Evolutionary conservation across 2,113 vertebrate species (phyloP).

Genomic region (Scalopus aquaticus): DNA sequence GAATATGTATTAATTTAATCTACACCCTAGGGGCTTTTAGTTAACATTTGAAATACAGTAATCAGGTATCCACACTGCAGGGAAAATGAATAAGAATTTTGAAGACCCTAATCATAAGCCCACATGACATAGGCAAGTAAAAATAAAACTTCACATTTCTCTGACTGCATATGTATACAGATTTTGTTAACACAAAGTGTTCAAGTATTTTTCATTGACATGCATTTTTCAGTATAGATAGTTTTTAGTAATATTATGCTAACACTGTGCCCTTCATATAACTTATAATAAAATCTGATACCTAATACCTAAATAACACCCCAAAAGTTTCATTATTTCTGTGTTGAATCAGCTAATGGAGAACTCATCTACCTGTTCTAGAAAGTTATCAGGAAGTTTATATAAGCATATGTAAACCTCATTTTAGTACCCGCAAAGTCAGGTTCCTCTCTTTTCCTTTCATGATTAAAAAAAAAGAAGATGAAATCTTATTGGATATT

Average conservation of each 20-base stretch:
- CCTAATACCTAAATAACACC: background rate
- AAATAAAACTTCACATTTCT: background rate
- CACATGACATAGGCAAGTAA: background rate
- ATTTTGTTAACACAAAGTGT: background rate
- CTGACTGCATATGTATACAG: background rate
- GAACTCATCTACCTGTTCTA: background rate
- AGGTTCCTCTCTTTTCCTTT: background rate
- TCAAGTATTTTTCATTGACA: background rate
- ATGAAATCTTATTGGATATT: background rate
- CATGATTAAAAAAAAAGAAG: background rate
- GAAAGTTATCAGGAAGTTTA: background rate
- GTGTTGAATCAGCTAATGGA: background rate
- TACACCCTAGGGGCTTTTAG: background rate
- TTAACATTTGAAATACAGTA: slow-evolving; percentile 26
- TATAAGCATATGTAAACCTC: background rate
- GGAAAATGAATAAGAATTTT: background rate
- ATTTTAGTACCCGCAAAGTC: background rate
- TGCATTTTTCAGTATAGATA: background rate
- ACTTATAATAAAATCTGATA: background rate
- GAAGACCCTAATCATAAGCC: background rate
- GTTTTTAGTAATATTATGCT: background rate
- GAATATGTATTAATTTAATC: slow-evolving; percentile 13
- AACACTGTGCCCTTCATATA: background rate
- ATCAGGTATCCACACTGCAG: background rate
- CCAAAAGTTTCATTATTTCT: background rate